Evolutionary conservation across 2,888 invertebrate genomes (phyloP), one percentile per base, ranked within the genome.

Genomic region (Eristalis tenax): DNA sequence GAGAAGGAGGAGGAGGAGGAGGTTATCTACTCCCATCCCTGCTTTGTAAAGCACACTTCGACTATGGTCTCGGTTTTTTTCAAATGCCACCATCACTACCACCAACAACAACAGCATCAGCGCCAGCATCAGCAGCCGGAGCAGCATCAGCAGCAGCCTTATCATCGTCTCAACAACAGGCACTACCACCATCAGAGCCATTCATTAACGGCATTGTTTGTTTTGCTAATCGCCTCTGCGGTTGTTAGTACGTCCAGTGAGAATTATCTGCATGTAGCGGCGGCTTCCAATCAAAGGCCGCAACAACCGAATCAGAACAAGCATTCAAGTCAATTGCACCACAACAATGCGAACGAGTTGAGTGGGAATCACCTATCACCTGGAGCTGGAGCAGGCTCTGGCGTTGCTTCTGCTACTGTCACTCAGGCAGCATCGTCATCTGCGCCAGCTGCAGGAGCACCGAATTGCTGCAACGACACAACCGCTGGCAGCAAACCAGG

Each of bases 41-140:
- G 18, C 23, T 59, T 59, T 59, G 57, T 56, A 68, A 56, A 74
- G 28, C 50, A 80, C 50, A 65, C 56, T 38, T 75, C 61, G 79
- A 87, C 76, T 87, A 87, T 87, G 87, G 71, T 87, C 73, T 77
- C 87, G 43, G 83, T 76, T 83, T 76, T 71, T 64, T 73, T 59
- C 23, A 73, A 79, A 69, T 76, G 75, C 66, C 70, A 76, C 63
- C 74, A 70, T 4, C 69, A 81, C 28, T 38, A 73, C 38, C 69
- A 80, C 38, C 64, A 73, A 28, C 73, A 26, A 26, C 26, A 26
- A 3, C 26, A 26, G 26, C 26, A 26, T 26, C 26, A 64, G 65
- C 73, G 74, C 22, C 59, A 71, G 15, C 56, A 57, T 2, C 68
- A 80, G 10, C 43, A 73, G 50, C 68, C 65, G 13, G 40, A 68